phyloP scores from a whole-genome alignment of 2,113 vertebrate species.

The Dolichotis patagonum region DNA sequence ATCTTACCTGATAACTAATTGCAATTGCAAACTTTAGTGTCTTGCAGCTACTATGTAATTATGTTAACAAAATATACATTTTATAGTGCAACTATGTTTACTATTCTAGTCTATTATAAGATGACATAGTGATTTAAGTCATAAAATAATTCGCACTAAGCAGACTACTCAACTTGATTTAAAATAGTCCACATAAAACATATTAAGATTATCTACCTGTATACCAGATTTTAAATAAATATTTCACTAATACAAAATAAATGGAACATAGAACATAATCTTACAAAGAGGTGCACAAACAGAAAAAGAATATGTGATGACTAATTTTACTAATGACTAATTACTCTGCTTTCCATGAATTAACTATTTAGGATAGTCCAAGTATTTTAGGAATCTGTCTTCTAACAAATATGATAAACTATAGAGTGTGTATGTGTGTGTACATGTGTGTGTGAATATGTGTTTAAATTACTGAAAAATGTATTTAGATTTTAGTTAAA shows the following conservation, averaged over 20 bases:
- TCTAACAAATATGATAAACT: neutral
- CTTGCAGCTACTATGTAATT: neutral
- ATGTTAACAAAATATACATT: constrained; percentile 21
- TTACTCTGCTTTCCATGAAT: neutral
- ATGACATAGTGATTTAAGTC: neutral
- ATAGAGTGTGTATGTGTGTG: neutral
- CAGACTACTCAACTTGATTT: neutral
- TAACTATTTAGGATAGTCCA: neutral
- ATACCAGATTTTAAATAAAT: constrained; percentile 10
- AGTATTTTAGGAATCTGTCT: neutral
- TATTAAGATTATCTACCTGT: neutral
- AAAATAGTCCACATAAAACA: constrained; percentile 38
- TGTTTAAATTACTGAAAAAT: neutral
- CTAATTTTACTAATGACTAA: neutral
- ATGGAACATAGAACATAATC: neutral
- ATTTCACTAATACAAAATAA: neutral
- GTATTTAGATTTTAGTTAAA: neutral
- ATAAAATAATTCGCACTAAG: neutral
- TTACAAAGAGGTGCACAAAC: neutral
- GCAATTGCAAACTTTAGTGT: neutral
- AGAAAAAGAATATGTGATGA: neutral
- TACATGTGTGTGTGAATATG: neutral
- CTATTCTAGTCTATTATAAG: neutral
- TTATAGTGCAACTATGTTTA: constrained; percentile 19
- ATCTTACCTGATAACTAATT: neutral